These are phyloP conservation scores for Carduelis carduelis DNA, from an alignment of 2,797 vertebrate species.

Conservation along the genomic window DNA sequence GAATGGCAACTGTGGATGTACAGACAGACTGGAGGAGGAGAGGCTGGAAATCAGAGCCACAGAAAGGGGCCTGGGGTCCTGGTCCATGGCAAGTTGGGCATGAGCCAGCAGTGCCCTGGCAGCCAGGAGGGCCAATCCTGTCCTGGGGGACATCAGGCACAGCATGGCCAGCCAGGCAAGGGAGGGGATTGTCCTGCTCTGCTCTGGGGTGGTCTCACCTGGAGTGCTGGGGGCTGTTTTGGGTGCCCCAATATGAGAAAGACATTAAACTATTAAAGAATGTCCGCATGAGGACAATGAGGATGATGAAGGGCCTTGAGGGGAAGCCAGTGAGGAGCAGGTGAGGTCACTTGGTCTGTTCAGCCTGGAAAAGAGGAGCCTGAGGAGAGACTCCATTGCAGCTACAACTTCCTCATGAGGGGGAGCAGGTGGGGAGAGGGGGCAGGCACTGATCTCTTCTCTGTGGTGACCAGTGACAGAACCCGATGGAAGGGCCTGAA, in stretches of 20 bases:
- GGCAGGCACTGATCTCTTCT: not conserved
- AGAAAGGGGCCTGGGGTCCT: not conserved
- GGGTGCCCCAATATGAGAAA: not conserved
- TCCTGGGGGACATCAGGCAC: not conserved
- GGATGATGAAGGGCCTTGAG: not conserved
- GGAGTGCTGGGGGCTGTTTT: accelerated
- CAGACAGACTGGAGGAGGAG: not conserved
- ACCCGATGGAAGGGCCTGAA: accelerated
- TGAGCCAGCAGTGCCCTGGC: not conserved
- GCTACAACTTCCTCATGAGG: not conserved
- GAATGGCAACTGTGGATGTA: not conserved
- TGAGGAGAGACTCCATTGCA: not conserved
- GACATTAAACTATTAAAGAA: too few relatives aligned
- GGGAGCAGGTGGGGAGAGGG: too few relatives aligned
- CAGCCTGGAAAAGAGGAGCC: not conserved
- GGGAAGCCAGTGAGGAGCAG: accelerated
- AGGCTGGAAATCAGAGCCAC: accelerated
- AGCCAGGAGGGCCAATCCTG: not conserved
- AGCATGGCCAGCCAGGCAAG: accelerated
- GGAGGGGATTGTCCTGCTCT: not conserved
- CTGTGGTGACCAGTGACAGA: not conserved
- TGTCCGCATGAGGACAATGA: not conserved
- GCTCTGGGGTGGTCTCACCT: accelerated
- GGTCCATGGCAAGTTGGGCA: accelerated
- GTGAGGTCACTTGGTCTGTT: not conserved